Evolutionary conservation across 2,797 vertebrate species (phyloP).

Genomic region (Rhinoraja longicauda): DNA sequence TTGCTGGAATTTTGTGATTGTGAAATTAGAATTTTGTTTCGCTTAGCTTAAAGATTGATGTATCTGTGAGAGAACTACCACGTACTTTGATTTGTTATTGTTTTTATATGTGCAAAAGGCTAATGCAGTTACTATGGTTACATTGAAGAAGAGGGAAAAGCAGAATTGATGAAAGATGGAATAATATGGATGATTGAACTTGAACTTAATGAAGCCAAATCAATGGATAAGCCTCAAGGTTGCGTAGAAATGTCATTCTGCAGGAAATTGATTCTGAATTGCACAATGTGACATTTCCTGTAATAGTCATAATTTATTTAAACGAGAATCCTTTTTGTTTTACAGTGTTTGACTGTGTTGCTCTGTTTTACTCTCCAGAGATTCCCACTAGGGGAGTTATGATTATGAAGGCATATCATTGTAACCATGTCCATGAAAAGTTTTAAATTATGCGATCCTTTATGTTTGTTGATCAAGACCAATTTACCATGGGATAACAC

Average conservation of each 20-base stretch:
- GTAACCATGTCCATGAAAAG: background rate
- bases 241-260: background rate
- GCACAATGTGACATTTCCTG: slow-evolving; percentile 42
- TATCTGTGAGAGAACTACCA: background rate
- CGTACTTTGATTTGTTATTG: background rate
- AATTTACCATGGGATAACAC: background rate
- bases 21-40: background rate
- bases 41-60: background rate
- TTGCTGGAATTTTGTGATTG: background rate
- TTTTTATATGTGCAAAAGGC: background rate
- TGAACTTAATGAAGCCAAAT: background rate
- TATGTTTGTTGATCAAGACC: background rate
- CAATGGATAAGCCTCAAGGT: background rate
- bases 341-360: background rate
- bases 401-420: background rate
- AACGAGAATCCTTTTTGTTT: slow-evolving; percentile 45
- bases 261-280: background rate
- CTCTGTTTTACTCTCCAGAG: background rate
- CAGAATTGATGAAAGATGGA: background rate
- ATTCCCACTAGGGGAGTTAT: background rate
- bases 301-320: slow-evolving; percentile 51
- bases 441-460: background rate
- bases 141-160: background rate
- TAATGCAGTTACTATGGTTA: slow-evolving; percentile 14
- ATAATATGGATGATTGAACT: background rate